phyloP scores from a whole-genome alignment of 2,797 vertebrate genomes.

The Peromyscus attwateri region DNA sequence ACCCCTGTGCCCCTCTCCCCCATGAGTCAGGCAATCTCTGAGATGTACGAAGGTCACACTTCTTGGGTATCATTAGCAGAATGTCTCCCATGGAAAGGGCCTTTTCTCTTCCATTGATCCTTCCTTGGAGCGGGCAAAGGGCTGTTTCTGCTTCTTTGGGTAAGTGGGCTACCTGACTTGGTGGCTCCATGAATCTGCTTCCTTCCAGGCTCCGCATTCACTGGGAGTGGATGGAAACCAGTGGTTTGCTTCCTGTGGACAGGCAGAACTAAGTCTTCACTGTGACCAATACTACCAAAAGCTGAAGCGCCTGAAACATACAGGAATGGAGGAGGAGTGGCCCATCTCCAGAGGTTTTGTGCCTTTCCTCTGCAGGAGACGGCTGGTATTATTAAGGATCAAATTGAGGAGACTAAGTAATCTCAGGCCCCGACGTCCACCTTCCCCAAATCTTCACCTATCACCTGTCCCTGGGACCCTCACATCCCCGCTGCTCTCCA shows the following conservation, averaged over 20 bases:
- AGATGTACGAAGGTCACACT: too few relatives aligned
- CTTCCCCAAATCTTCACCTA: background rate
- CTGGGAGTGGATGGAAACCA: background rate
- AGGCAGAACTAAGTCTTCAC: background rate
- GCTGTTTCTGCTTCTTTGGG: background rate
- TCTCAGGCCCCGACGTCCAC: background rate
- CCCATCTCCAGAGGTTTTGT: background rate
- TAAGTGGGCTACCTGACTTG: too few relatives aligned
- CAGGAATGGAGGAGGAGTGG: too few relatives aligned
- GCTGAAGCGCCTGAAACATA: too few relatives aligned
- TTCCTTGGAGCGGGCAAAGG: background rate
- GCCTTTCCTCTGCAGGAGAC: background rate
- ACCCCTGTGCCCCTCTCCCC: background rate
- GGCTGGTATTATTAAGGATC: background rate
- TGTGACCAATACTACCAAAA: background rate
- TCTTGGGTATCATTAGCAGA: accelerated
- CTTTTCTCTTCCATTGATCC: background rate
- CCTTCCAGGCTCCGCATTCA: background rate
- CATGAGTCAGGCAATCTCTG: background rate
- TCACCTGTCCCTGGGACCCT: too few relatives aligned
- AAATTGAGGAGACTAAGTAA: background rate
- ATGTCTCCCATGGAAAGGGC: accelerated
- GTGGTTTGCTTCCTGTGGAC: background rate
- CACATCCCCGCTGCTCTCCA: accelerated
- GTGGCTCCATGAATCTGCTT: background rate